Base-by-base conservation (phyloP, 2,888 invertebrate species). In the Plebejus argus region DNA sequence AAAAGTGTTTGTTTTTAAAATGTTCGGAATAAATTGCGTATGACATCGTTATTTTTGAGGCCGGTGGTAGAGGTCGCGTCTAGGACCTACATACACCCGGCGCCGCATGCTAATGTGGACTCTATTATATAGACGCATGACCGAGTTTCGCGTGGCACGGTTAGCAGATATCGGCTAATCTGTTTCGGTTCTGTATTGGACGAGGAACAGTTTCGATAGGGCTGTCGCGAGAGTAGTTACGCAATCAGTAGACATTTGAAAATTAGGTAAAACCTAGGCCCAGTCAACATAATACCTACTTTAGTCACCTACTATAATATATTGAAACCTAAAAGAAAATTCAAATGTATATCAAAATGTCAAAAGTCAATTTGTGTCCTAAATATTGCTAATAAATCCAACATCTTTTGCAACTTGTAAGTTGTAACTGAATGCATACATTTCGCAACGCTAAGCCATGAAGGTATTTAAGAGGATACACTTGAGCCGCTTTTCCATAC, bases 91-190 rank as follows among this genome's bases (percentile, higher is more conserved):
- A 86, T 90, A 85, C 81, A 86, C 76, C 77, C 78, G 90, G 88
- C 90, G 90, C 90, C 88, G 83, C 81, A 84, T 66, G 66, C 66
- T 66, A 66, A 66, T 66, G 66, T 85, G 86, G 86, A 85, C 88
- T 91, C 90, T 91, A 91, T 91, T 90, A 90, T 89, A 89, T 88
- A 88, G 87, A 86, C 87, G 88, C 89, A 86, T 90, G 90, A 88
- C 90, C 90, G 87, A 89, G 87, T 90, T 89, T 87, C 86, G 86
- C 81, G 84, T 88, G 88, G 87, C 89, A 90, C 88, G 87, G 89
- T 88, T 88, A 83, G 85, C 83, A 81, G 84, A 85, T 84, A 88
- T 88, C 49, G 70, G 78, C 58, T 76, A 76, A 66, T 74, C 53
- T 74, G 53, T 49, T 66, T 66, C 66, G 66, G 28, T 66, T 66